These are phyloP conservation scores for Brachylomia viminalis DNA, from an alignment of 2,888 invertebrate species.

Conservation along the genomic window DNA sequence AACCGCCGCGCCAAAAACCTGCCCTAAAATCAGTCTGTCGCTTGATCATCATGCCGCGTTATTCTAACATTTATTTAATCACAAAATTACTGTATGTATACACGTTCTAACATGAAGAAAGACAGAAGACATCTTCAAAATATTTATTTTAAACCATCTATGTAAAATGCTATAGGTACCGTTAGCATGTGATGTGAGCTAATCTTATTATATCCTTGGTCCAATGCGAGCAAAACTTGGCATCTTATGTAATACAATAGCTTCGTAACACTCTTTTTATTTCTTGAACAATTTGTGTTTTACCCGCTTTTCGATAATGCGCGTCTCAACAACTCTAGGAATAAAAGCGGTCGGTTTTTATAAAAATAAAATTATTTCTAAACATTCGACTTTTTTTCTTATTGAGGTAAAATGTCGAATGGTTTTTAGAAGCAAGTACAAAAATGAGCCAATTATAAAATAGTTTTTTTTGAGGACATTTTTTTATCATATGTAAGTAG, in stretches of 20 bases:
- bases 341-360: slow-evolving; percentile 60
- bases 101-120: slow-evolving; percentile 85
- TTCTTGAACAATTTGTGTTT: slow-evolving; percentile 64
- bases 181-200: slow-evolving; percentile 87
- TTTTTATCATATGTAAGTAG: slow-evolving; percentile 37
- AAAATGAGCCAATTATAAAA: slow-evolving; percentile 67
- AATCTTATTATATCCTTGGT: slow-evolving; percentile 88
- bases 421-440: slow-evolving; percentile 54
- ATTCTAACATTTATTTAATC: slow-evolving; percentile 84
- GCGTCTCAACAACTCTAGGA: slow-evolving; percentile 64
- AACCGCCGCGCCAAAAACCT: slow-evolving; percentile 70
- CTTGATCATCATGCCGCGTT: slow-evolving; percentile 79
- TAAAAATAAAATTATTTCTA: slow-evolving; percentile 68
- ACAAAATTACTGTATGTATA: slow-evolving; percentile 85
- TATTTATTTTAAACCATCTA: slow-evolving; percentile 72
- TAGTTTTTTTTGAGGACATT: slow-evolving; percentile 61
- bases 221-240: slow-evolving; percentile 88
- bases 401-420: slow-evolving; percentile 43
- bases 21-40: slow-evolving; percentile 86
- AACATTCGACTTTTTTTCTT: slow-evolving; percentile 37
- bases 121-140: slow-evolving; percentile 82
- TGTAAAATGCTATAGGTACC: slow-evolving; percentile 80
- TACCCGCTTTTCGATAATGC: slow-evolving; percentile 79
- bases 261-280: slow-evolving; percentile 62
- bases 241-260: slow-evolving; percentile 85